Base-by-base conservation (phyloP, 2,888 invertebrate genomes). In the Argynnis bischoffii region DNA sequence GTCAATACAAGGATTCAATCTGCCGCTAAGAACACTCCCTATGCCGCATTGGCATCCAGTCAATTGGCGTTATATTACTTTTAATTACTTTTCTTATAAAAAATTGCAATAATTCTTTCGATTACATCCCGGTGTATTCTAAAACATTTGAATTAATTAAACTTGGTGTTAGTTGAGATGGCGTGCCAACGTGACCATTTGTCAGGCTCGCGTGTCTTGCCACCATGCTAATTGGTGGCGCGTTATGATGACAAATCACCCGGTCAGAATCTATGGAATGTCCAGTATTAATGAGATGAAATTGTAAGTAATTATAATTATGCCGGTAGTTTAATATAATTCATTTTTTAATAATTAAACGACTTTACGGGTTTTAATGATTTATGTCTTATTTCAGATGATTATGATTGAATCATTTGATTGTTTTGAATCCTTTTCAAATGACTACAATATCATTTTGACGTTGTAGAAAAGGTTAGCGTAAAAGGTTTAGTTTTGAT, bases 181-280 rank as follows among this genome's bases (percentile, higher is more conserved):
- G 74, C 73, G 75, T 76, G 76, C 73, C 75, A 65, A 59, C 64
- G 65, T 54, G 66, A 60, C 67, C 60, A 71, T 73, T 72, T 71
- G 73, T 74, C 72, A 72, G 55, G 74, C 64, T 71, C 70, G 70
- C 70, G 71, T 70, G 70, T 55, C 67, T 57, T 69, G 70, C 66
- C 70, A 63, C 59, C 53, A 61, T 67, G 71, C 69, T 70, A 76
- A 75, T 75, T 76, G 75, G 69, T 61, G 68, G 66, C 60, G 64
- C 63, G 74, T 72, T 72, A 74, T 70, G 71, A 76, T 75, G 74
- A 75, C 70, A 72, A 71, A 76, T 73, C 71, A 67, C 71, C 59
- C 56, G 71, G 64, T 69, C 71, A 70, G 48, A 48, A 69, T 67
- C 66, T 48, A 64, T 69, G 65, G 63, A 66, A 72, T 67, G 64